These are phyloP conservation scores for Probaryconus sp. DNA, from an alignment of 1,140 invertebrate genomes.

Conservation along the genomic window DNA sequence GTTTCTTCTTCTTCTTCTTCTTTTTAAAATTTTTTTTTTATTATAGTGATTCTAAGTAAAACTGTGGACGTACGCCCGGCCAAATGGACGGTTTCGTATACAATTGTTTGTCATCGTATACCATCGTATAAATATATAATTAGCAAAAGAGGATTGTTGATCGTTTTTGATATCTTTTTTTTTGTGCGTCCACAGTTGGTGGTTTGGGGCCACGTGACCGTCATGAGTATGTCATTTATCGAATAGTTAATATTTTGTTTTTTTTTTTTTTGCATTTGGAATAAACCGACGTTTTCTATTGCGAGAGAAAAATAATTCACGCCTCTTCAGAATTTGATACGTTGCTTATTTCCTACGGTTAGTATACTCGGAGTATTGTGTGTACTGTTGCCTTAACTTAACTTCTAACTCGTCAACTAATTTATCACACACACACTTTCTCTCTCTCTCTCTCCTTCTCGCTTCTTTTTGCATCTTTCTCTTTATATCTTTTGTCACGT, in stretches of 20 bases:
- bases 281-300: neutral
- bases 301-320: constrained; percentile 40
- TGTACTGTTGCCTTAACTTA: constrained; percentile 65
- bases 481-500: constrained; percentile 5
- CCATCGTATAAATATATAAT: constrained; percentile 33
- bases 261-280: neutral
- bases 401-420: constrained; percentile 44
- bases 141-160: constrained; percentile 17
- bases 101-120: constrained; percentile 69
- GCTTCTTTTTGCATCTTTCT: constrained; percentile 16
- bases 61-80: constrained; percentile 15
- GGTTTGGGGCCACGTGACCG: too few relatives aligned
- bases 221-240: too few relatives aligned
- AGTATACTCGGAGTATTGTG: constrained; percentile 75
- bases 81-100: constrained; percentile 18
- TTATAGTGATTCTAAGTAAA: constrained; percentile 8
- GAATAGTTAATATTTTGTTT: constrained; percentile 3
- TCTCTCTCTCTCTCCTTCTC: constrained; percentile 31
- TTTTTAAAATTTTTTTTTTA: constrained; percentile 12
- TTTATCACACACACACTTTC: constrained; percentile 53
- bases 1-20: too few relatives aligned
- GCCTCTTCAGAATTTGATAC: constrained; percentile 54
- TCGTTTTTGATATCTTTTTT: neutral
- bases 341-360: constrained; percentile 62
- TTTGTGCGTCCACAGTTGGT: constrained; percentile 25